A percentile compares a stretch with the other conserved stretches of the same genome.
Conservation (phyloP, 2,888 invertebrate genomes). For the Quadroppia sp. region DNA sequence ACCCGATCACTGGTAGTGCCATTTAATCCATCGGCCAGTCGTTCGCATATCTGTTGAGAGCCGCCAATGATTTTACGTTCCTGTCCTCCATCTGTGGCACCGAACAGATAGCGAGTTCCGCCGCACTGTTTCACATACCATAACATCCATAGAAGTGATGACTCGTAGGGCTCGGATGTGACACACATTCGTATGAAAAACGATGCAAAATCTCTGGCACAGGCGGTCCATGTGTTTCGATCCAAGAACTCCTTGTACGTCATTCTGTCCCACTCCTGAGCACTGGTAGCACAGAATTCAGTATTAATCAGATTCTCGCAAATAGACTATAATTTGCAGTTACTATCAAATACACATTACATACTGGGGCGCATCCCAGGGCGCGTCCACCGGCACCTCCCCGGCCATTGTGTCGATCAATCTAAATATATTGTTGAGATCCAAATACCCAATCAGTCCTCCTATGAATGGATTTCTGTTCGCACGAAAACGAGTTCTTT, state of each 20-base stretch:
- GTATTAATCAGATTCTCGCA: no score
- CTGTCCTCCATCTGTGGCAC: slow-evolving; percentile 50
- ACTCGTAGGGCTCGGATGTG: slow-evolving; percentile 50
- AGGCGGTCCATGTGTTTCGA: slow-evolving; percentile 51
- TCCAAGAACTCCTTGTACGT: slow-evolving; percentile 50
- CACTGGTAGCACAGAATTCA: slow-evolving; percentile 51
- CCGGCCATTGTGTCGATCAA: slow-evolving; percentile 52
- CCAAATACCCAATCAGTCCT: slow-evolving; percentile 50
- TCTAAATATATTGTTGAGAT: slow-evolving; percentile 51
- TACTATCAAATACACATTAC: no score
- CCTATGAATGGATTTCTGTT: slow-evolving; percentile 48
- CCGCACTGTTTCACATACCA: slow-evolving; percentile 48
- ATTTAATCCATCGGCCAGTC: slow-evolving; percentile 52
- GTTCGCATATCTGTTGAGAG: slow-evolving; percentile 53
- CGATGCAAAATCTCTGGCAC: slow-evolving; percentile 47
- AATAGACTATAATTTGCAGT: no score
- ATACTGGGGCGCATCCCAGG: slow-evolving; percentile 50
- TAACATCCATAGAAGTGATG: slow-evolving; percentile 51
- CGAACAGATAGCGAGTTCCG: slow-evolving; percentile 48
- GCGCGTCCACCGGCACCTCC: slow-evolving; percentile 50
- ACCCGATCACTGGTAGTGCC: slow-evolving; percentile 50
- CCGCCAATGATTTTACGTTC: slow-evolving; percentile 55
- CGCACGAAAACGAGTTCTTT: slow-evolving; percentile 41
- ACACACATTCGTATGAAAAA: slow-evolving; percentile 49
- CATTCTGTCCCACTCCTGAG: slow-evolving; percentile 51